Evolutionary conservation across 64 coral and sea anemone genomes (phyloP), one percentile per base, ranked within the genome.

Genomic region (Acropora tenuis): DNA sequence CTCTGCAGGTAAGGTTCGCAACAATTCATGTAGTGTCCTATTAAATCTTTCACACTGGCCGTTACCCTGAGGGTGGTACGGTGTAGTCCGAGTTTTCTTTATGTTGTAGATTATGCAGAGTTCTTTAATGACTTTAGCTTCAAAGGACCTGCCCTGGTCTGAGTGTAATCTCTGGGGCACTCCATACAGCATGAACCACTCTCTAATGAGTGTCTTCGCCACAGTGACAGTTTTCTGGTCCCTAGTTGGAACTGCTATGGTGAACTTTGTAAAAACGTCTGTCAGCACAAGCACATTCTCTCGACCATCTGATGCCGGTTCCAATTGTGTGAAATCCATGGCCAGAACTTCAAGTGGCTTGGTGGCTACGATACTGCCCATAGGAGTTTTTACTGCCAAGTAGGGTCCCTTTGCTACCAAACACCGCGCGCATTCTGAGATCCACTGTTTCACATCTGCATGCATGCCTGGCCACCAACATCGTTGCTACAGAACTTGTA

Each of bases 401-500:
- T 93, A 88, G 43, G 91, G 91, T 58, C 84, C 91, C 61, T 88
- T 95, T 74, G 81, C 74, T 43, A 68, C 60, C 43, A n/a, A 17
- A 43, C 88, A 94, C 2, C 94, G 68, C 20, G 91, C 67, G 43
- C 94, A 95, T 40, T 91, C 50, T 3, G 40, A 67, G 8, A 95
- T 45, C 30, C 78, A 84, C 66, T 53, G 46, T 1, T 89, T 88
- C 0, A 95, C 47, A 43, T 95, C 67, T 9, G 18, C 43, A 53
- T 75, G 63, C 8, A 83, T 40, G 43, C 92, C 92, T 82, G 77
- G 68, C 85, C 92, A 93, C 86, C 92, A 93, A 68, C 86, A 92
- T 8, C 73, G 41, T 18, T 86, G 40, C 15, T 83, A 41, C 8
- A 92, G 43, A 6, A 92, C 60, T 47, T 66, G 78, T 41, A 83